phyloP scores from a whole-genome alignment of 2,888 invertebrate genomes.

The Nebria brevicollis region DNA sequence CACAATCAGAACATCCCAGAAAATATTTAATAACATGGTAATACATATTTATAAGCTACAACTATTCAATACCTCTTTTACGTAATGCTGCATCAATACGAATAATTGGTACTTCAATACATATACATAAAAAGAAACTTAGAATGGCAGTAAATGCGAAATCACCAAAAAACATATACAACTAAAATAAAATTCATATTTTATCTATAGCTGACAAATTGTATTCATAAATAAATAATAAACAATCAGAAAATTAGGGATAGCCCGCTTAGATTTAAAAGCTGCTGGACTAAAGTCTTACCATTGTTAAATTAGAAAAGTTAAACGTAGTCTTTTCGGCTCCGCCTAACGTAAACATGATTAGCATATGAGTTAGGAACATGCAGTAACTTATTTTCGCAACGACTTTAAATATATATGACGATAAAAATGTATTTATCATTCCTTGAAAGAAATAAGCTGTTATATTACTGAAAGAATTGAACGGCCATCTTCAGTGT shows the following conservation, averaged over 20 bases:
- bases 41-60: background rate
- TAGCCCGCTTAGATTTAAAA: conserved; percentile 27
- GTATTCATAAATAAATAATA: background rate
- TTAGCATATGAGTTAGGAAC: conserved; percentile 57
- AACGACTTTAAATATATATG: conserved; percentile 56
- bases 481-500: background rate
- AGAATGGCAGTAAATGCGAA: conserved; percentile 52
- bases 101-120: conserved; percentile 57
- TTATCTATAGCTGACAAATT: conserved; percentile 21
- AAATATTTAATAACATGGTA: too few species aligned
- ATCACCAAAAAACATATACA: conserved; percentile 56
- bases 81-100: conserved; percentile 51
- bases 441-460: conserved; percentile 52
- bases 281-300: conserved; percentile 48
- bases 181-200: conserved; percentile 51
- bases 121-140: conserved; percentile 55
- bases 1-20: too few species aligned
- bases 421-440: conserved; percentile 55
- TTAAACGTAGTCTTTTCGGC: conserved; percentile 54
- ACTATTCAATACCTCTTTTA: conserved; percentile 38
- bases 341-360: conserved; percentile 55
- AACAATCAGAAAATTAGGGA: background rate
- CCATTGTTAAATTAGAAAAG: conserved; percentile 56
- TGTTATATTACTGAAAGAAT: background rate
- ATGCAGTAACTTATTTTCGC: conserved; percentile 59